A percentile compares a stretch with the other conserved stretches of the same genome.
Conservation (phyloP, 2,888 invertebrate species). For the Sphecodes monilicornis region DNA sequence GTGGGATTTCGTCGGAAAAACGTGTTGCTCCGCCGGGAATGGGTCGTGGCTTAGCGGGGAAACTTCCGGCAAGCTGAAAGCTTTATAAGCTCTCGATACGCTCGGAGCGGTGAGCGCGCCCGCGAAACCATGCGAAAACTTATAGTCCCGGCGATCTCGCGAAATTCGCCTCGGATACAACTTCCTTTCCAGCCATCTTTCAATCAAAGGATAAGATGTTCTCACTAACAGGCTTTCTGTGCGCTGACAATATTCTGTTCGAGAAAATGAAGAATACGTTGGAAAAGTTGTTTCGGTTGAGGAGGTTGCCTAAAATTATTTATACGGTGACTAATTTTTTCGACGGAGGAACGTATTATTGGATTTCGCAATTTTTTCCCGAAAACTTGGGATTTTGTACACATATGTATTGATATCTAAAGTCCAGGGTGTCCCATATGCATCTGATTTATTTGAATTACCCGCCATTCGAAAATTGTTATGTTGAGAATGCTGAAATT, state of each 20-base stretch:
- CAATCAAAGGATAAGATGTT: neutral
- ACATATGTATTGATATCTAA: too few species aligned
- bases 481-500: too few species aligned
- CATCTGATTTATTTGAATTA: too few species aligned
- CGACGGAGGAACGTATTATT: too few species aligned
- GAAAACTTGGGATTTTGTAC: too few species aligned
- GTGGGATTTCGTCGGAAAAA: slow-evolving; percentile 46
- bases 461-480: too few species aligned
- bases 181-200: neutral
- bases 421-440: too few species aligned
- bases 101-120: neutral
- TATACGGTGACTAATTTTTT: too few species aligned
- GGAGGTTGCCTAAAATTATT: too few species aligned
- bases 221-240: neutral
- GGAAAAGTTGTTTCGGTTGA: neutral
- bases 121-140: slow-evolving; percentile 4
- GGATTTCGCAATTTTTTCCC: too few species aligned
- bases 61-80: slow-evolving; percentile 36
- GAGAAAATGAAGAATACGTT: neutral
- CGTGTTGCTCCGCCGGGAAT: slow-evolving; percentile 42
- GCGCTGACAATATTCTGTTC: neutral
- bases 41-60: slow-evolving; percentile 38
- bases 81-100: slow-evolving; percentile 46
- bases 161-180: neutral
- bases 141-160: neutral